Conservation (phyloP, 1,140 invertebrate species). For the Tetramorium simillimum region DNA sequence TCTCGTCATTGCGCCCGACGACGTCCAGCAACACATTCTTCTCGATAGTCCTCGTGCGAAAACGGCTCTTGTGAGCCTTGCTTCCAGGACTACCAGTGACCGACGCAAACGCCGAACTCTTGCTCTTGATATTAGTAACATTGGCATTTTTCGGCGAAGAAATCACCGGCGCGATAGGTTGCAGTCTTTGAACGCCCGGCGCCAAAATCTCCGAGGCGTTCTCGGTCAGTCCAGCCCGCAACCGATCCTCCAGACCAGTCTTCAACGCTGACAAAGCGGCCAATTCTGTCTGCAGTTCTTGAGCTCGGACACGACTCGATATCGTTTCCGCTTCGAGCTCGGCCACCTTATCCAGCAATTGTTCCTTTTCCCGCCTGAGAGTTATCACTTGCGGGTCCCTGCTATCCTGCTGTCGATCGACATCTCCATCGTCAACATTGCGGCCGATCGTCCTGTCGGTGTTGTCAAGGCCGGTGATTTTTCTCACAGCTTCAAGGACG, state of each 20-base stretch:
- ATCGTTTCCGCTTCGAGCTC: conserved; percentile 91
- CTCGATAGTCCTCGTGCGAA: conserved; percentile 84
- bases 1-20: conserved; percentile 53
- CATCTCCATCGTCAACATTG: conserved; percentile 1
- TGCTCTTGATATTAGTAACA: conserved; percentile 75
- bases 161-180: conserved; percentile 69
- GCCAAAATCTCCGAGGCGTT: conserved; percentile 57
- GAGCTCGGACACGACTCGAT: conserved; percentile 87
- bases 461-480: conserved; percentile 71
- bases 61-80: conserved; percentile 81
- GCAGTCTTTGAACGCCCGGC: conserved; percentile 76
- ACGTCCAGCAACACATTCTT: conserved; percentile 82
- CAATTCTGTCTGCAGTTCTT: conserved; percentile 88
- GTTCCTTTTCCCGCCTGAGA: conserved; percentile 90
- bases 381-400: conserved; percentile 75
- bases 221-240: conserved; percentile 85
- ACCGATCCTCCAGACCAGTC: conserved; percentile 88
- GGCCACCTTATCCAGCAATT: conserved; percentile 89
- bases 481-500: conserved; percentile 82
- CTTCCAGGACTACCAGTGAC: conserved; percentile 61
- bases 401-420: not conserved
- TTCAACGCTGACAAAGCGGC: conserved; percentile 87
- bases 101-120: conserved; percentile 79
- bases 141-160: conserved; percentile 73
- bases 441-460: conserved; percentile 3